These are phyloP conservation scores for Ernsta delagoae DNA, from an alignment of 2,888 invertebrate genomes.

Conservation along the genomic window DNA sequence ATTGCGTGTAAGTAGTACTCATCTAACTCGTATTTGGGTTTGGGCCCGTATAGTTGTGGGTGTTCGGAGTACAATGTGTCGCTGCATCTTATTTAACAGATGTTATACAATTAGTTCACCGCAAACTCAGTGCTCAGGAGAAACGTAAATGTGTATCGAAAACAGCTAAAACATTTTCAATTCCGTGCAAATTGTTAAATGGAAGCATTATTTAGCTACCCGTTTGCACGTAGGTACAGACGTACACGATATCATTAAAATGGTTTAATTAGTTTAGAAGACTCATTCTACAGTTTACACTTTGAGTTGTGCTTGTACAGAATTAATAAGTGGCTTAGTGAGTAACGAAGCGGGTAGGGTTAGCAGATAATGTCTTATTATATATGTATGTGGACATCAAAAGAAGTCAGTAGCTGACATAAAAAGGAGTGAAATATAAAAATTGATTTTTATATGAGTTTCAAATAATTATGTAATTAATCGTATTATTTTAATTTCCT, in stretches of 20 bases:
- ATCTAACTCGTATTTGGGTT: constrained; percentile 31
- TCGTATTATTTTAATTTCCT: no score
- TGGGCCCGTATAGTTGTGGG: background rate
- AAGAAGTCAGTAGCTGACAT: no score
- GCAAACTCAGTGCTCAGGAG: constrained; percentile 20
- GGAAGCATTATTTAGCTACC: background rate
- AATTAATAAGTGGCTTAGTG: no score
- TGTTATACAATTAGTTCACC: constrained; percentile 35
- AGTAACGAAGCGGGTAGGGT: no score
- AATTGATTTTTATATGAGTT: no score
- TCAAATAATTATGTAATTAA: no score
- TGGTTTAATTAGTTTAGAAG: background rate
- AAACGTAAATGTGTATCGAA: constrained; percentile 27
- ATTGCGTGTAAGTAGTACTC: constrained; percentile 27
- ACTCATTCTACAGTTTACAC: no score
- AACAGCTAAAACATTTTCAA: constrained; percentile 18
- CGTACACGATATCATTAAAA: background rate
- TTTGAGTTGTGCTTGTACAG: no score
- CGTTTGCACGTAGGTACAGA: background rate
- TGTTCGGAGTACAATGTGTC: constrained; percentile 13
- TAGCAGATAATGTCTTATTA: no score
- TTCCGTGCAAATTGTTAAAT: background rate
- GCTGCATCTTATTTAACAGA: constrained; percentile 26
- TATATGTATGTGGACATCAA: no score
- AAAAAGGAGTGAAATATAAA: no score